Evolutionary conservation across 2,113 vertebrate genomes (phyloP).

Genomic region (Cricetomys ansorgei): DNA sequence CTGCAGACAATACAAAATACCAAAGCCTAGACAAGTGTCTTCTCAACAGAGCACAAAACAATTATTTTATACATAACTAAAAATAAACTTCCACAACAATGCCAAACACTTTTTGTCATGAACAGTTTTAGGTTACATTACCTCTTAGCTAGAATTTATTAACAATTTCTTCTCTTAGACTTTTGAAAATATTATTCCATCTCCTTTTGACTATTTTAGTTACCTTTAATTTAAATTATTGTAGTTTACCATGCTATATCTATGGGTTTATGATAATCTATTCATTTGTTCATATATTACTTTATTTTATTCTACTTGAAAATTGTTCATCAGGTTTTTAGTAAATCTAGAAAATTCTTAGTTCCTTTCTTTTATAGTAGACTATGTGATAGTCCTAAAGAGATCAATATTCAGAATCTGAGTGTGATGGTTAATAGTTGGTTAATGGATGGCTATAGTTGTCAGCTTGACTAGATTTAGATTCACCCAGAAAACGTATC

Average conservation of each 20-base stretch:
- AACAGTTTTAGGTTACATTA: neutral
- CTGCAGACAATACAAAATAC: too few species aligned
- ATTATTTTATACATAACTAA: too few species aligned
- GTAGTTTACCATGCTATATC: neutral
- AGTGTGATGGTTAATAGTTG: neutral
- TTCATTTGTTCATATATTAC: neutral
- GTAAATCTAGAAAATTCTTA: neutral
- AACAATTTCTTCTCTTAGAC: neutral
- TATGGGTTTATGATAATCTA: neutral
- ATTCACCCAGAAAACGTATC: neutral
- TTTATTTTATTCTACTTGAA: slow-evolving; percentile 2
- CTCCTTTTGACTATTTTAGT: neutral
- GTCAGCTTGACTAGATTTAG: neutral
- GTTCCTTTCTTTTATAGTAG: neutral
- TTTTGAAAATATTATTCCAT: slow-evolving; percentile 4
- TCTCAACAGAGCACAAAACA: too few species aligned
- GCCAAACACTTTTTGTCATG: neutral
- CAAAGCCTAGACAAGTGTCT: too few species aligned
- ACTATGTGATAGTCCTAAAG: neutral
- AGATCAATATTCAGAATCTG: neutral
- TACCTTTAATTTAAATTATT: neutral
- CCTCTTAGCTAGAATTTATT: neutral
- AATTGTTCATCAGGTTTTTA: neutral
- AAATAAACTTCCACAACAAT: too few species aligned
- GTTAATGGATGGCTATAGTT: too few species aligned